Percentiles rank a stretch among this genome's conserved stretches.
These are phyloP conservation scores for Aurelia aurita DNA, from an alignment of 30 jellyfish, hydroid and myxozoan species.

Conservation along the genomic window DNA sequence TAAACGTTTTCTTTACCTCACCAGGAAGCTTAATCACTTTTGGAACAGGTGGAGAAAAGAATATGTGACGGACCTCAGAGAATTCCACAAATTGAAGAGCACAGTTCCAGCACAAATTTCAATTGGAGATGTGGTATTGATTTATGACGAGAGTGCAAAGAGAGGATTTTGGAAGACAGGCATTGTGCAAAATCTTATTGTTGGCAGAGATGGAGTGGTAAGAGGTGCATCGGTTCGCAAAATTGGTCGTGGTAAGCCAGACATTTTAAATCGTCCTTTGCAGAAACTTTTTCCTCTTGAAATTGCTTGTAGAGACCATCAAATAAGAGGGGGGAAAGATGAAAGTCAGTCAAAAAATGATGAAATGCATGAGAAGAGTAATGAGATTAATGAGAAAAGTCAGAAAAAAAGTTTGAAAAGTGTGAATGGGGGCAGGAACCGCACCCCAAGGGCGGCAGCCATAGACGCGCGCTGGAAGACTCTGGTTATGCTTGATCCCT, in stretches of 20 bases:
- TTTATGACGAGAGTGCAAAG: slow-evolving; percentile 5
- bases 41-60: slow-evolving; percentile 39
- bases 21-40: slow-evolving; percentile 16
- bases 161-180: slow-evolving; percentile 34
- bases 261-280: slow-evolving; percentile 29
- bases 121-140: too few species aligned
- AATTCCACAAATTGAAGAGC: slow-evolving; percentile 1
- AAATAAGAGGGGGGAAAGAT: neutral
- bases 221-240: slow-evolving; percentile 23
- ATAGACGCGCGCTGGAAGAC: neutral
- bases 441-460: slow-evolving; percentile 10
- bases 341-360: neutral
- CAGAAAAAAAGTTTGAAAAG: neutral
- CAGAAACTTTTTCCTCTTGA: slow-evolving; percentile 25
- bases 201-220: slow-evolving; percentile 22
- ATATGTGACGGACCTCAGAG: slow-evolving; percentile 35
- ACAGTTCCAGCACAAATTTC: neutral
- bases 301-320: neutral
- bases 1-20: slow-evolving; percentile 29
- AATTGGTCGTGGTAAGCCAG: slow-evolving; percentile 40
- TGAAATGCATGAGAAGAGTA: neutral
- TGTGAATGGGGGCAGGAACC: neutral
- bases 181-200: slow-evolving; percentile 14
- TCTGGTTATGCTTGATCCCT: neutral
- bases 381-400: neutral